Percentiles rank a stretch among this genome's conserved stretches.
Conservation (phyloP, 35 echinoderm and acorn worm species). For the Heliocidaris tuberculata region DNA sequence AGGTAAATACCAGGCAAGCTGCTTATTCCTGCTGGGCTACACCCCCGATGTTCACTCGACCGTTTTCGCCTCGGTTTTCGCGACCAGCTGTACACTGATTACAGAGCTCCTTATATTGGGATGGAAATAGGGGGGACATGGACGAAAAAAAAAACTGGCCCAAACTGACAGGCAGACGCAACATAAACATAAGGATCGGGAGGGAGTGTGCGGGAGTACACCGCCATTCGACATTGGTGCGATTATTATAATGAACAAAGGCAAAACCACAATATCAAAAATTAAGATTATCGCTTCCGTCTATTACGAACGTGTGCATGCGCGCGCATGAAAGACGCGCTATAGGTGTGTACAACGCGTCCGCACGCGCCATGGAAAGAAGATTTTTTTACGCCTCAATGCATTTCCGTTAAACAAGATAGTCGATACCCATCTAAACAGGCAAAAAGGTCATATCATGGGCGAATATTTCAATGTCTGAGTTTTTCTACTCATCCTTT, state of each 20-base stretch:
- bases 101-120: too few species aligned
- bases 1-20: slow-evolving; percentile 2
- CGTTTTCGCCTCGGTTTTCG: neutral
- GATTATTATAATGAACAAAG: neutral
- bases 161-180: neutral
- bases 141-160: neutral
- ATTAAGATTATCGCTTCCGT: neutral
- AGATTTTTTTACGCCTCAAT: neutral
- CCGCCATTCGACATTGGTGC: neutral
- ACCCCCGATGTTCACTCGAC: slow-evolving; percentile 7
- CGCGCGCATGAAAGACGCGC: neutral
- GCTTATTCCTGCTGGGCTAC: slow-evolving; percentile 14
- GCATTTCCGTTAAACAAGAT: neutral
- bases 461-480: too few species aligned
- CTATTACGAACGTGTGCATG: neutral
- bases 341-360: neutral
- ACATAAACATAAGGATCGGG: neutral
- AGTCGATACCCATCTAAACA: neutral
- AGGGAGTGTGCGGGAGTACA: neutral
- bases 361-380: neutral
- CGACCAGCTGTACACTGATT: neutral
- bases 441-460: neutral
- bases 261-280: neutral
- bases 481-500: too few species aligned
- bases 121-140: neutral